phyloP scores from a whole-genome alignment of 30 jellyfish, hydroid and myxozoan genomes.

The Aurelia aurita complex sp. Pacific region DNA sequence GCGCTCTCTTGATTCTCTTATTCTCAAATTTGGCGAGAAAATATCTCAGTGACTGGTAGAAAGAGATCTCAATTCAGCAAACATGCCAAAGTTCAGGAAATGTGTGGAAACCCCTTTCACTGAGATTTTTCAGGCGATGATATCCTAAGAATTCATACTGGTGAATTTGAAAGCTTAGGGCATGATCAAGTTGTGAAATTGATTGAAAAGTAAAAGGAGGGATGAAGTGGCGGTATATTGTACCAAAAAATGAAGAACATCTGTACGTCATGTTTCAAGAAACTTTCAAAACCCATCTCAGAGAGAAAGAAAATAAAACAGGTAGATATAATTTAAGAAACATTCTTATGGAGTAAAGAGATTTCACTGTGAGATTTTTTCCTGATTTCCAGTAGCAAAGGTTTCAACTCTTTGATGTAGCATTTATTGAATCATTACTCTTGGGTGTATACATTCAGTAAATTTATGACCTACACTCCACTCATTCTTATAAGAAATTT shows the following conservation, averaged over 20 bases:
- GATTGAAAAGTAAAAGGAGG: neutral
- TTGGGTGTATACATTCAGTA: no score
- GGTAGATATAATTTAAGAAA: neutral
- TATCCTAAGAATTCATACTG: neutral
- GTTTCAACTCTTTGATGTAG: no score
- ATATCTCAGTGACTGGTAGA: neutral
- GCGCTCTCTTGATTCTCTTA: no score
- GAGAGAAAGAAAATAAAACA: neutral
- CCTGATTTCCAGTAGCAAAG: neutral
- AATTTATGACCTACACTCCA: no score
- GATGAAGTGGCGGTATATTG: neutral
- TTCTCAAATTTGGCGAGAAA: neutral
- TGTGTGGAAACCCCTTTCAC: neutral
- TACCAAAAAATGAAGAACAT: neutral
- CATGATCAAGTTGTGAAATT: neutral
- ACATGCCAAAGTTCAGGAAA: neutral
- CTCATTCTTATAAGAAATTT: no score
- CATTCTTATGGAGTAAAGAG: neutral
- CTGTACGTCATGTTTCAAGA: neutral
- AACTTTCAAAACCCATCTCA: neutral
- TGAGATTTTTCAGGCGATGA: neutral
- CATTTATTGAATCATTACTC: no score
- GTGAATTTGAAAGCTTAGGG: neutral
- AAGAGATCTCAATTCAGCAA: neutral
- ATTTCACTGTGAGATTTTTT: neutral